Conservation (phyloP, 2,113 vertebrate genomes). For the Triplophysa dalaica region DNA sequence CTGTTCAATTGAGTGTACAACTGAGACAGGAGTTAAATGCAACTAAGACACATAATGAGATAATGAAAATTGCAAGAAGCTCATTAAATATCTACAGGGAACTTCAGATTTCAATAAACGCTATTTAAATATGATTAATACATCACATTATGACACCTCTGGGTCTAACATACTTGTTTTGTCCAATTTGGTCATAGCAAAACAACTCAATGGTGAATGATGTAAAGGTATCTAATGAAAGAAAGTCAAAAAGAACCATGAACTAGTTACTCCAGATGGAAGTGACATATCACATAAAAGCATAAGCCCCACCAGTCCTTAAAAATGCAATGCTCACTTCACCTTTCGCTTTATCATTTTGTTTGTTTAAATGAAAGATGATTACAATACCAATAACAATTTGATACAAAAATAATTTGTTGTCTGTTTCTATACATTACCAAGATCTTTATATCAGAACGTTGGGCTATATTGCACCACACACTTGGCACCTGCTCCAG, state of each 20-base stretch:
- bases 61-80: not conserved
- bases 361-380: too few species aligned
- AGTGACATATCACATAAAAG: too few species aligned
- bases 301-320: too few species aligned
- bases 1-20: not conserved
- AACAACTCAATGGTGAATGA: too few species aligned
- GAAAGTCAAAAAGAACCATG: too few species aligned
- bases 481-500: constrained; percentile 31
- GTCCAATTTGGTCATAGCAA: not conserved
- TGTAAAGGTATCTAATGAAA: too few species aligned
- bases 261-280: too few species aligned
- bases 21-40: not conserved
- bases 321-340: too few species aligned
- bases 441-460: not conserved
- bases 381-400: too few species aligned
- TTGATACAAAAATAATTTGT: not conserved
- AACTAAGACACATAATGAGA: not conserved
- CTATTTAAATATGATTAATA: constrained; percentile 3
- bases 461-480: not conserved
- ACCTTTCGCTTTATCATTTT: too few species aligned
- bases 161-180: not conserved
- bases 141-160: not conserved
- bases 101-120: not conserved
- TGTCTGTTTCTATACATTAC: not conserved
- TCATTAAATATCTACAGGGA: constrained; percentile 8